Base-by-base conservation (phyloP, 2,888 invertebrate genomes). In the Prenolepis imparis region DNA sequence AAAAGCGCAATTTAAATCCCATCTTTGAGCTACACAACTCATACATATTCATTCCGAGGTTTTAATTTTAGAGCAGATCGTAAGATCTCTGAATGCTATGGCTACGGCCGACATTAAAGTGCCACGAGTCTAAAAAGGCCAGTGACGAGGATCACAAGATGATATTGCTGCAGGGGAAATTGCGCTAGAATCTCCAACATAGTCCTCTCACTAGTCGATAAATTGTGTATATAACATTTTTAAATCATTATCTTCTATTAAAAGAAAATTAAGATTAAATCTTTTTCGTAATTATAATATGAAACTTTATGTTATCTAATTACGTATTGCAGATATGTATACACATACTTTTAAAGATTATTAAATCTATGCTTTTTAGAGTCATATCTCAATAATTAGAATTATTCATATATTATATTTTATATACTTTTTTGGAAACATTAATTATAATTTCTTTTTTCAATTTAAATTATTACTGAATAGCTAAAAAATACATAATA, bases 1-100 rank as follows among this genome's bases (percentile, higher is more conserved):
- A 52, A 70, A 70, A 70, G 57, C 70, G 78, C 70, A 78, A 78
- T 70, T 78, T 78, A 59, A 70, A 78, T 78, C 78, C 41, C 68
- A 78, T 78, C 70, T 78, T 68, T 78, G 78, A 68, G 68, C 28
- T 21, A 78, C 39, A n/a, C 61, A 74, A 55, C 78, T 78, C 78
- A 68, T 78, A 57, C 78, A 78, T 78, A 78, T 78, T 78, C 68
- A 78, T 68, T 32, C 41, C 11, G 41, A 41, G 11, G 32, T 68
- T 78, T 78, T 78, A 78, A 78, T 78, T 78, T 78, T 78, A 78
- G 67, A 77, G 55, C 55, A 77, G 68, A 78, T 78, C 57, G 57
- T 68, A 78, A 78, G 68, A 78, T 68, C 78, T 78, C 28, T 39
- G 57, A 68, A 78, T 78, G 68, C 57, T 68, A n/a, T 41, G 41